A percentile compares a stretch with the other conserved stretches of the same genome.
phyloP scores from a whole-genome alignment of 1,140 invertebrate species.

The Coenobita brevimanus region DNA sequence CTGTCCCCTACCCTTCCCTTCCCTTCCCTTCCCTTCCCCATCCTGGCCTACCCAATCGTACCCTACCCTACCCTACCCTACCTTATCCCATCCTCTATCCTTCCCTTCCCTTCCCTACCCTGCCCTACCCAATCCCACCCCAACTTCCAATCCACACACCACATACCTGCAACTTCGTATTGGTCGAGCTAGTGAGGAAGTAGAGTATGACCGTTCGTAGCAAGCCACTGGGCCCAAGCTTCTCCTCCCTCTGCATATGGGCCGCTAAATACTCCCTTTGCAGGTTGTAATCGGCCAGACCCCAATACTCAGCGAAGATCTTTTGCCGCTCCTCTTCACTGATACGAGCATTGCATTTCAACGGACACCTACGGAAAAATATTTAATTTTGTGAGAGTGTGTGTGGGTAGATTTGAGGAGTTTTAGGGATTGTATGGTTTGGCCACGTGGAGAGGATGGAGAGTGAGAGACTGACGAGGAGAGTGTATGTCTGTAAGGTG shows the following conservation, averaged over 20 bases:
- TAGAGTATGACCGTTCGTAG: conserved; percentile 66
- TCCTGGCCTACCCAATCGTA: too few species aligned
- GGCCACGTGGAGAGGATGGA: too few species aligned
- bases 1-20: too few species aligned
- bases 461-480: too few species aligned
- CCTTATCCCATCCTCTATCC: too few species aligned
- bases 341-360: conserved; percentile 62
- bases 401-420: not conserved
- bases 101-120: too few species aligned
- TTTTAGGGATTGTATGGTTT: not conserved
- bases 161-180: conserved; percentile 62
- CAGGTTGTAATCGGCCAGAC: conserved; percentile 64
- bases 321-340: conserved; percentile 55
- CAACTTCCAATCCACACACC: too few species aligned
- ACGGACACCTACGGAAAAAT: conserved; percentile 38
- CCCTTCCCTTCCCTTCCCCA: too few species aligned
- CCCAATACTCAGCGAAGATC: conserved; percentile 69
- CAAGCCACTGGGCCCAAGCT: conserved; percentile 63
- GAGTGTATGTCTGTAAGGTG: not conserved
- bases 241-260: conserved; percentile 68
- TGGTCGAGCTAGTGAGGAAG: conserved; percentile 55
- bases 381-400: not conserved
- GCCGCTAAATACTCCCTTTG: conserved; percentile 67
- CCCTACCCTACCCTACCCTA: too few species aligned
- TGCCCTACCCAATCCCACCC: too few species aligned